Base-by-base conservation (phyloP, 2,113 vertebrate species). In the Odocoileus virginianus region DNA sequence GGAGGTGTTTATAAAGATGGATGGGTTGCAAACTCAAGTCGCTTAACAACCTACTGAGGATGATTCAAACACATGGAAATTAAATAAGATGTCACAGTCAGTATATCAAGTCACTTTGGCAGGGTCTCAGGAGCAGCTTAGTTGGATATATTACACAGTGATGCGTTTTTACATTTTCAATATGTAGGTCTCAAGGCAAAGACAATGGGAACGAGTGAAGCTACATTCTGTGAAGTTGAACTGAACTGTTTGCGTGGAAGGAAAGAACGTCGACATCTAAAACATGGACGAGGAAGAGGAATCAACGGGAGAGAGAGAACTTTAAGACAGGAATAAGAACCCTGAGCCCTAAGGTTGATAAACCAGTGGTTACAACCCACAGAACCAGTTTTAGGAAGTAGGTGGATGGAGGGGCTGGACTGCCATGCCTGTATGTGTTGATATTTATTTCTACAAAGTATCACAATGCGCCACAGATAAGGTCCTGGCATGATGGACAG, bases 381-480 rank as follows among this genome's bases (percentile, higher is more conserved):
- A 30, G 54, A 90, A 40, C 45, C 19, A 11, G 54, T 82, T 82
- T 52, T 23, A 91, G 45, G 60, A 89, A 93, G 57, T 28, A 19
- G 40, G 33, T 3, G 9, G 54, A 12, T 16, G 36, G 11, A 30
- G 40, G 10, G 0, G 9, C 4, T 33, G 4, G 7, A 43, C 5
- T 17, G 1, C 33, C 12, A 14, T 43, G 64, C 45, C 50, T 88
- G 76, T 21, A 25, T 17, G 21, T 67, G 33, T 36, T 50, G 74
- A 6, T 33, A 52, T 52, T 36, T 54, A 91, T 28, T 84, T n/a
- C 25, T 30, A 27, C 61, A 79, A 67, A 85, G 50, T 0, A 6
- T 89, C 19, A 33, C 13, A 43, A 12, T 47, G 28, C 7, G 5
- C 33, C 28, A 12, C 52, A 19, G 74, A 81, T 43, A 27, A 33